Percentiles rank a stretch among this genome's conserved stretches.
Evolutionary conservation across 2,797 vertebrate species (phyloP).

Genomic region (Sebastolobus altivelis): DNA sequence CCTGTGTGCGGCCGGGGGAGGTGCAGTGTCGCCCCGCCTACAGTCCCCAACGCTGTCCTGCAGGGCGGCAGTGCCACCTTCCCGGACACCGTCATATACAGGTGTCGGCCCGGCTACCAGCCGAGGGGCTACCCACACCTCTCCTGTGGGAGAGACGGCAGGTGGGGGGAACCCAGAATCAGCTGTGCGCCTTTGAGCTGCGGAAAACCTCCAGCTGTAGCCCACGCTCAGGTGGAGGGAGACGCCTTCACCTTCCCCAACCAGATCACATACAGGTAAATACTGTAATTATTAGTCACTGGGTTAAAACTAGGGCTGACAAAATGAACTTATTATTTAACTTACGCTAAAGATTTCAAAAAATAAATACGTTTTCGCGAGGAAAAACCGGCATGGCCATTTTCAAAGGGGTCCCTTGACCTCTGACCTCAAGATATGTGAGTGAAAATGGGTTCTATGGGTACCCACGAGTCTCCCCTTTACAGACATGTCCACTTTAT

Average conservation of each 20-base stretch:
- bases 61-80: slow-evolving; percentile 84
- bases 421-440: too few relatives aligned
- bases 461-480: too few relatives aligned
- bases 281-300: not conserved
- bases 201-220: slow-evolving; percentile 88
- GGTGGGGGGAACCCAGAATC: slow-evolving; percentile 91
- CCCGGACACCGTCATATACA: slow-evolving; percentile 89
- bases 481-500: too few relatives aligned
- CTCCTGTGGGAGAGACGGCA: slow-evolving; percentile 87
- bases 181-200: slow-evolving; percentile 91
- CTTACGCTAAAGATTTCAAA: too few relatives aligned
- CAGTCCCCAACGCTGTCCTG: slow-evolving; percentile 88
- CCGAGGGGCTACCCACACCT: slow-evolving; percentile 86
- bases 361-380: too few relatives aligned
- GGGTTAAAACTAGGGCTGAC: not conserved
- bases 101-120: slow-evolving; percentile 90
- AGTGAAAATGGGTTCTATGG: too few relatives aligned
- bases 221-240: slow-evolving; percentile 85
- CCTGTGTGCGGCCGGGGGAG: slow-evolving; percentile 89
- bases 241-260: slow-evolving; percentile 88
- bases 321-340: too few relatives aligned
- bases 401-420: too few relatives aligned
- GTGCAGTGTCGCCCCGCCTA: slow-evolving; percentile 90
- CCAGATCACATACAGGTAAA: slow-evolving; percentile 92
- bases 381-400: too few relatives aligned